These are phyloP conservation scores for Myocastor coypus DNA, from an alignment of 2,113 vertebrate genomes.

Conservation along the genomic window DNA sequence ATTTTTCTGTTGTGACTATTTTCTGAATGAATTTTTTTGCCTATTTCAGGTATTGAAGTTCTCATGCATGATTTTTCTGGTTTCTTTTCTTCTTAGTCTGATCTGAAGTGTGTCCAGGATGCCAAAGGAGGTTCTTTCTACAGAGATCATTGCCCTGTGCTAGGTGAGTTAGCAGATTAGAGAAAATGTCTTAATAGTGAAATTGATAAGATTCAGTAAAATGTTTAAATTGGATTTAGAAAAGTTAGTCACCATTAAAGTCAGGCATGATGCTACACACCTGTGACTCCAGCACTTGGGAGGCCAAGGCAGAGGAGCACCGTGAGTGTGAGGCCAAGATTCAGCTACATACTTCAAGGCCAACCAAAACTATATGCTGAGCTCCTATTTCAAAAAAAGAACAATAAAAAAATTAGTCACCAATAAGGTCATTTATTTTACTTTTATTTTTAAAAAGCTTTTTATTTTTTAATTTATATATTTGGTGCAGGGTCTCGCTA, in stretches of 20 bases:
- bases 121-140: slow-evolving; percentile 99
- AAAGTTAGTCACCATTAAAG: background rate
- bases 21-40: slow-evolving; percentile 31
- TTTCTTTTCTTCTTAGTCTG: slow-evolving; percentile 90
- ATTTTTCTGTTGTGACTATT: background rate
- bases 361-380: background rate
- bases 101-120: slow-evolving; percentile 99
- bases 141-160: slow-evolving; percentile 98
- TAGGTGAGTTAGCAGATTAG: slow-evolving; percentile 91
- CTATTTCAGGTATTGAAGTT: slow-evolving; percentile 49
- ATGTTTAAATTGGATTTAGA: slow-evolving; percentile 17
- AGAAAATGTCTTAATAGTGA: slow-evolving; percentile 44
- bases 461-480: too few species aligned
- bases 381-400: background rate
- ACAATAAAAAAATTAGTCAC: background rate
- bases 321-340: background rate
- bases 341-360: background rate
- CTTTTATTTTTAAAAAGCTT: too few species aligned
- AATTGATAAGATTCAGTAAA: slow-evolving; percentile 25
- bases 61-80: slow-evolving; percentile 62
- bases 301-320: background rate
- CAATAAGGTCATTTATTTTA: slow-evolving; percentile 40
- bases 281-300: background rate
- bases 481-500: too few species aligned
- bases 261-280: background rate